Evolutionary conservation across 2,797 vertebrate genomes (phyloP).

Genomic region (Pseudopleuronectes americanus): DNA sequence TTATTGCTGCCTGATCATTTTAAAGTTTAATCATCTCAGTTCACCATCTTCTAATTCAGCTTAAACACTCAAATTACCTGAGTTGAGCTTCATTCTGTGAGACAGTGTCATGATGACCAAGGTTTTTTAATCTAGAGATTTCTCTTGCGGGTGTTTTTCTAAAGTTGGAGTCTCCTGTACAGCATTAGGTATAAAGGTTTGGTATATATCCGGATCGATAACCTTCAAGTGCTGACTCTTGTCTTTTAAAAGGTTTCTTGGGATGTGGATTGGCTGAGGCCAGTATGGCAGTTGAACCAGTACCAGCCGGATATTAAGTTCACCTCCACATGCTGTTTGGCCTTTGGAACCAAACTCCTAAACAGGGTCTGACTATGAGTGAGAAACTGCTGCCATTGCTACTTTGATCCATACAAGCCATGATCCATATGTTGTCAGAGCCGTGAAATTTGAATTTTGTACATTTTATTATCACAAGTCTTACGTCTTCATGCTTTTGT

Average conservation of each 20-base stretch:
- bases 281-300: background rate
- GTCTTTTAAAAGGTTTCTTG: too few relatives aligned
- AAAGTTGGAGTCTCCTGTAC: background rate
- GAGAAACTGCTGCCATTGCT: background rate
- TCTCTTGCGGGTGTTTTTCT: background rate
- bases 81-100: background rate
- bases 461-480: too few relatives aligned
- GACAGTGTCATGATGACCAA: background rate
- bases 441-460: too few relatives aligned
- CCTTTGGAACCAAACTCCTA: too few relatives aligned
- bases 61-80: constrained; percentile 14
- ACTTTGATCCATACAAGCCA: too few relatives aligned
- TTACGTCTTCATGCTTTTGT: background rate
- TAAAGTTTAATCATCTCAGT: constrained; percentile 27
- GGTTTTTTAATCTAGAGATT: background rate
- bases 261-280: too few relatives aligned
- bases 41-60: constrained; percentile 15
- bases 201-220: too few relatives aligned
- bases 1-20: constrained; percentile 19
- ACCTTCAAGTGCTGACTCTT: too few relatives aligned
- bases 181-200: too few relatives aligned
- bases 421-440: too few relatives aligned
- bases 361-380: too few relatives aligned
- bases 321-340: background rate
- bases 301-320: background rate